Evolutionary conservation across 1,140 invertebrate species (phyloP).

Genomic region (Hetaerina americana): DNA sequence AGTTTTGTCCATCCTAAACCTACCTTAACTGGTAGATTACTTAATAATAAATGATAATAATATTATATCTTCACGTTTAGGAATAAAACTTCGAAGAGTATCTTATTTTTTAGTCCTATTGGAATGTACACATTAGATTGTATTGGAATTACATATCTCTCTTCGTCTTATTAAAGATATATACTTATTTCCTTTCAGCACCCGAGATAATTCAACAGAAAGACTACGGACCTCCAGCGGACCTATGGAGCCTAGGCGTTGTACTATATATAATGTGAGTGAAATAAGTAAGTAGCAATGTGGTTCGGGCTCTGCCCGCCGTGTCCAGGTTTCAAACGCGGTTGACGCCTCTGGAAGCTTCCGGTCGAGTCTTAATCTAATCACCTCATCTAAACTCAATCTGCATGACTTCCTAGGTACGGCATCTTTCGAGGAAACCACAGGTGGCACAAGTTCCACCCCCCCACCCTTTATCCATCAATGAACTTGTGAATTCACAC

Average conservation of each 20-base stretch:
- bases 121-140: background rate
- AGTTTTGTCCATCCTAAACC: background rate
- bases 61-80: background rate
- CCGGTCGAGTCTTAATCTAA: no score
- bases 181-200: conserved; percentile 23
- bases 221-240: conserved; percentile 30
- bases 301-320: no score
- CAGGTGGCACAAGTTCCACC: no score
- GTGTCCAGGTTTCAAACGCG: no score
- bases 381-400: no score
- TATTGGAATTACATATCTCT: background rate
- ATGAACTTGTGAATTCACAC: no score
- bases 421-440: no score
- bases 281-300: no score
- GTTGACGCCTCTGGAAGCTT: no score
- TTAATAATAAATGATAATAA: background rate
- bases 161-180: background rate
- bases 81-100: background rate
- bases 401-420: no score
- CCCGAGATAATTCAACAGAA: conserved; percentile 37
- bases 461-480: no score
- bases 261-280: conserved; percentile 37
- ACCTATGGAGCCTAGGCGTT: conserved; percentile 41
- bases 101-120: no score
- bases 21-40: background rate